Percentiles rank a stretch among this genome's conserved stretches.
Conservation (phyloP, 2,113 vertebrate genomes). For the Lepidothrix coronata region DNA sequence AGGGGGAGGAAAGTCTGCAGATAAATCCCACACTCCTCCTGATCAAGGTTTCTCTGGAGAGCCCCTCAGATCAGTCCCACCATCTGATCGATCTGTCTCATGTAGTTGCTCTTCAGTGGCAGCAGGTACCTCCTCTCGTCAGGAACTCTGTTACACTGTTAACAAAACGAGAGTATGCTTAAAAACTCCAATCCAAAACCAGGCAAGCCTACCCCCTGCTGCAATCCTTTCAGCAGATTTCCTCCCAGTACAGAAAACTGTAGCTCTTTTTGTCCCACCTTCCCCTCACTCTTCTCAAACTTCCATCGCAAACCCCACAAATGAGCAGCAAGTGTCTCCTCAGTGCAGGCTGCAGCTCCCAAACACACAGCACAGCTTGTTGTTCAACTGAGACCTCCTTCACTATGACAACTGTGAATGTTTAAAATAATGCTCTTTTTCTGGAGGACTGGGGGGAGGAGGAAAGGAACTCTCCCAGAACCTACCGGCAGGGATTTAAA, state of each 20-base stretch:
- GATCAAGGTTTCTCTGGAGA: background rate
- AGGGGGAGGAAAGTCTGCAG: background rate
- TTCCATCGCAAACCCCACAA: background rate
- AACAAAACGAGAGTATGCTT: background rate
- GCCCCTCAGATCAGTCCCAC: conserved; percentile 88
- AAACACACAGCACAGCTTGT: conserved; percentile 6
- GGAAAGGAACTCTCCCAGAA: background rate
- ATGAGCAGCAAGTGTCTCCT: conserved; percentile 8
- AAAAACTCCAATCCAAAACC: background rate
- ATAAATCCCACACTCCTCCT: background rate
- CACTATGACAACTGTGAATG: conserved; percentile 51
- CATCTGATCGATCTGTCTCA: conserved; percentile 98
- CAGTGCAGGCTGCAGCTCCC: background rate
- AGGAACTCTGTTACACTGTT: conserved; percentile 89
- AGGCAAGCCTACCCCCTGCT: background rate
- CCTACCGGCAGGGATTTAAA: background rate
- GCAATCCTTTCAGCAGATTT: background rate
- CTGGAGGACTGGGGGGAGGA: background rate
- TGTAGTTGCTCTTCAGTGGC: conserved; percentile 94
- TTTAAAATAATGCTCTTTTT: conserved; percentile 22
- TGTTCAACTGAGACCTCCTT: background rate
- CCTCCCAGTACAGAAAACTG: background rate
- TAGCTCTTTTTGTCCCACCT: fast-evolving
- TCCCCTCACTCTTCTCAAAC: background rate
- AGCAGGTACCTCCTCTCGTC: conserved; percentile 89